These are phyloP conservation scores for Ochropacha duplaris DNA, from an alignment of 2,888 invertebrate species.

Conservation along the genomic window DNA sequence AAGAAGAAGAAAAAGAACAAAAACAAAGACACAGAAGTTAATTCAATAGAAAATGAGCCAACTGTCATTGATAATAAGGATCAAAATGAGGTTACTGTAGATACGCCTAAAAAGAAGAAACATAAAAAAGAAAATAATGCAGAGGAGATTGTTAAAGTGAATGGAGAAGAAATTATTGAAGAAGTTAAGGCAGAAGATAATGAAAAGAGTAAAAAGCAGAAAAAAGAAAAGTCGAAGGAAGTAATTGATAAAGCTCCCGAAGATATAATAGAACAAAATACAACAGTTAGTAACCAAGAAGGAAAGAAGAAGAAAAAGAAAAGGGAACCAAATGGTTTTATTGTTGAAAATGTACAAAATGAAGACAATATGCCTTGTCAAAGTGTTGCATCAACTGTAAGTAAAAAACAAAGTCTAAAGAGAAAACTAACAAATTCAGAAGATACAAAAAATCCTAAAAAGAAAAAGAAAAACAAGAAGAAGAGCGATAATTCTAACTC, in stretches of 20 bases:
- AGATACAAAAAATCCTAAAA: slow-evolving; percentile 19
- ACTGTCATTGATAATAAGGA: slow-evolving; percentile 14
- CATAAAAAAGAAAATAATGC: slow-evolving; percentile 10
- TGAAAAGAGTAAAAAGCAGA: slow-evolving; percentile 3
- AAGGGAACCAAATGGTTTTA: slow-evolving; percentile 35
- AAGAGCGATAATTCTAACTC: background rate
- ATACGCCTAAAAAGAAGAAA: slow-evolving; percentile 22
- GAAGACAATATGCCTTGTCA: slow-evolving; percentile 24
- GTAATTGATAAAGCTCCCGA: slow-evolving; percentile 8
- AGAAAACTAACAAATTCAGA: slow-evolving; percentile 25
- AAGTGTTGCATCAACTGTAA: slow-evolving; percentile 4
- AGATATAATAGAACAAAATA: slow-evolving; percentile 6
- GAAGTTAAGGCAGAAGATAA: background rate
- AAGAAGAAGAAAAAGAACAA: slow-evolving; percentile 64
- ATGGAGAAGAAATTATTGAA: slow-evolving; percentile 10
- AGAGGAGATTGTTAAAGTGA: slow-evolving; percentile 9
- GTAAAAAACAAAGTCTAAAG: slow-evolving; percentile 23
- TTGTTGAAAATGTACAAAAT: slow-evolving; percentile 44
- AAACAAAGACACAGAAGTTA: slow-evolving; percentile 14
- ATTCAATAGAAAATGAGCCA: slow-evolving; percentile 10
- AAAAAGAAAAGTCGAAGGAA: slow-evolving; percentile 16
- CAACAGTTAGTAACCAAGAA: slow-evolving; percentile 15
- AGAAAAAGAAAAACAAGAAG: slow-evolving; percentile 40
- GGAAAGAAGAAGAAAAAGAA: slow-evolving; percentile 47
- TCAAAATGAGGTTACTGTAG: slow-evolving; percentile 19